A percentile compares a stretch with the other conserved stretches of the same genome.
Conservation (phyloP, 1,140 invertebrate genomes). For the Eumeta japonica region DNA sequence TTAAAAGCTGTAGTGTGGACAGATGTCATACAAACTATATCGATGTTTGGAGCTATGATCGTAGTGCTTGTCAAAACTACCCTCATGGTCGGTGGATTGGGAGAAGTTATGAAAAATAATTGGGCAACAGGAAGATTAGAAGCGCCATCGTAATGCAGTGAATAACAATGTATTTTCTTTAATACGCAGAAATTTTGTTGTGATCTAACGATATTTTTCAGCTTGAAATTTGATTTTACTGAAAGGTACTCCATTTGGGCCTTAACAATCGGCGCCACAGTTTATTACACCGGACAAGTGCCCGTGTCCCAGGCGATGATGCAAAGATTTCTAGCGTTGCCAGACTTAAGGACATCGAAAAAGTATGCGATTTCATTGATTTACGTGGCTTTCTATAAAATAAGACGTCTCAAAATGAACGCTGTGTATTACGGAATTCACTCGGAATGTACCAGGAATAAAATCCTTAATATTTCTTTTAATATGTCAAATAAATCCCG, state of each 20-base stretch:
- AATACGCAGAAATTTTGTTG: constrained; percentile 4
- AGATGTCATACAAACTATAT: constrained; percentile 81
- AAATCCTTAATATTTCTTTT: no score
- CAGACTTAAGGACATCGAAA: constrained; percentile 67
- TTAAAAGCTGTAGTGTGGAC: constrained; percentile 93
- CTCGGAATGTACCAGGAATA: no score
- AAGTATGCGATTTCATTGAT: constrained; percentile 54
- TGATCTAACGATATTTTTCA: constrained; percentile 17
- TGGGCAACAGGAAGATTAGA: constrained; percentile 72
- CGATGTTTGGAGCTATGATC: constrained; percentile 84
- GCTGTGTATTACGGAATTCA: no score
- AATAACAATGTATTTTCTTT: constrained; percentile 3
- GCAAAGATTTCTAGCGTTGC: constrained; percentile 72
- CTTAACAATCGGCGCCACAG: constrained; percentile 60
- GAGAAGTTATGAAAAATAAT: constrained; percentile 68
- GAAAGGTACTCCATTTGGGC: constrained; percentile 39
- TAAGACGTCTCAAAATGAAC: background rate
- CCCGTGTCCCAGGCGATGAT: constrained; percentile 84
- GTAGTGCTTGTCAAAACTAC: constrained; percentile 79
- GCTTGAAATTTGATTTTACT: constrained; percentile 29
- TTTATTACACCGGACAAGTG: constrained; percentile 79
- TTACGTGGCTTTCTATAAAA: background rate
- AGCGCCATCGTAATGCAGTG: constrained; percentile 65
- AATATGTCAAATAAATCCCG: no score
- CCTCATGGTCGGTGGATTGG: constrained; percentile 73